Conservation (phyloP, 1,140 invertebrate genomes). For the Cherax quadricarinatus region DNA sequence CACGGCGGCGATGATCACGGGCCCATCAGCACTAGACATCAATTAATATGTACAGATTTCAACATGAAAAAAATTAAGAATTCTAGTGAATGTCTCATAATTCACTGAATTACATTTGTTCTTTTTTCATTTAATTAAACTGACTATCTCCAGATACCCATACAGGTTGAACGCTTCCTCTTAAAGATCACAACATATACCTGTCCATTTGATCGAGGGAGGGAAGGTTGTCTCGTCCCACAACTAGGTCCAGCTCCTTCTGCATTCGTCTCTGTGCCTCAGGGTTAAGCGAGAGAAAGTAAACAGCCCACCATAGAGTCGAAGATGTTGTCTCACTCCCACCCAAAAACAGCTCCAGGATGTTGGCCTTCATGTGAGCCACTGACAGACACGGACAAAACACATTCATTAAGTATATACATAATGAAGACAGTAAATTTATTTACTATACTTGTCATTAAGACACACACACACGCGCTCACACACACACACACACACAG, state of each 20-base stretch:
- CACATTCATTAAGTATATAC: no score
- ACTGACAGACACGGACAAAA: background rate
- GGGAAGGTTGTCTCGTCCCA: slow-evolving; percentile 88
- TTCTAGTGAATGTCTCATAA: background rate
- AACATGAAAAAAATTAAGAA: no score
- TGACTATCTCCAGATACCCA: background rate
- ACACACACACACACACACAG: no score
- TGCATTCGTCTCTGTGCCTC: slow-evolving; percentile 88
- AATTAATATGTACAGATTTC: background rate
- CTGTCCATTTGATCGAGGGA: slow-evolving; percentile 85
- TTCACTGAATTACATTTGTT: background rate
- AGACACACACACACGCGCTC: no score
- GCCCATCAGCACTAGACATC: background rate
- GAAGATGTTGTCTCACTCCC: slow-evolving; percentile 97
- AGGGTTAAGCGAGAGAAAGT: slow-evolving; percentile 91
- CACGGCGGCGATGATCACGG: background rate
- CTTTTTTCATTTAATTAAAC: background rate
- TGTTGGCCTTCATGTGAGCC: slow-evolving; percentile 88
- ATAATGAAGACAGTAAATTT: no score
- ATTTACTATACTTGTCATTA: no score
- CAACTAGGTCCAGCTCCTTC: slow-evolving; percentile 89
- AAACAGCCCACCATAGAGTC: slow-evolving; percentile 90
- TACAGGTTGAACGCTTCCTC: background rate
- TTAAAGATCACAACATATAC: background rate
- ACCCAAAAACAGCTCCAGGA: slow-evolving; percentile 93